Percentiles rank a stretch among this genome's conserved stretches.
phyloP scores from a whole-genome alignment of 2,113 vertebrate species.

The Osmerus eperlanus region DNA sequence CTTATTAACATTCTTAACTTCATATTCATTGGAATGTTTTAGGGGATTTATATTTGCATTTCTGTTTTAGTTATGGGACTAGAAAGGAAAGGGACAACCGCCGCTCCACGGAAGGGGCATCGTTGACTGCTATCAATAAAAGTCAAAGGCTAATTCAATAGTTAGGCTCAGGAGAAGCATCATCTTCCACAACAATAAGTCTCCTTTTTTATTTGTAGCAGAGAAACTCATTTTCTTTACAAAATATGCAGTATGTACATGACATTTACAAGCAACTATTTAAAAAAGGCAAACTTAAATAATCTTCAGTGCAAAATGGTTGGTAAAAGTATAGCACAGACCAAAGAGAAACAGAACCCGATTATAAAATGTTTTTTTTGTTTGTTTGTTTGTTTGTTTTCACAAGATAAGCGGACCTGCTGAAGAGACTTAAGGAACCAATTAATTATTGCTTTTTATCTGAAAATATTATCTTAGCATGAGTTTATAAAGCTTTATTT shows the following conservation, averaged over 20 bases:
- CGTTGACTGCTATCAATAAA: conserved; percentile 28
- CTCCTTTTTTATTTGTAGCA: conserved; percentile 41
- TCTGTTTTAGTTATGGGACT: conserved; percentile 23
- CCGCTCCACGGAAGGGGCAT: conserved; percentile 24
- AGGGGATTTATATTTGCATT: conserved; percentile 12
- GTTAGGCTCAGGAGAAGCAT: conserved; percentile 42
- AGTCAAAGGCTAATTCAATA: conserved; percentile 43
- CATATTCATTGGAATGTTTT: conserved; percentile 32
- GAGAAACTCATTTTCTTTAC: conserved; percentile 55
- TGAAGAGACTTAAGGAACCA: conserved; percentile 40
- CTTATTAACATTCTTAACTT: conserved; percentile 9
- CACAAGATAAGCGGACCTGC: conserved; percentile 21
- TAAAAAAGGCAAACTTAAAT: conserved; percentile 44
- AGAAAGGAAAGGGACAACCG: conserved; percentile 18
- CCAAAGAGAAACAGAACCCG: conserved; percentile 28
- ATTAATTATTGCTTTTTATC: conserved; percentile 69
- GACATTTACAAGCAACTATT: conserved; percentile 59
- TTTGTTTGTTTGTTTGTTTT: conserved; percentile 20
- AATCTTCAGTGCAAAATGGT: conserved; percentile 67
- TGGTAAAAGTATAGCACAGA: conserved; percentile 47
- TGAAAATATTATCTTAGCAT: conserved; percentile 36
- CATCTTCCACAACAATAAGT: conserved; percentile 15
- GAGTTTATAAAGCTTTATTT: conserved; percentile 61
- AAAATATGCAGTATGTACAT: conserved; percentile 71
- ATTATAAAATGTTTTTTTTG: conserved; percentile 44